phyloP scores from a whole-genome alignment of 2,888 invertebrate genomes.

The Philereme vetulata region DNA sequence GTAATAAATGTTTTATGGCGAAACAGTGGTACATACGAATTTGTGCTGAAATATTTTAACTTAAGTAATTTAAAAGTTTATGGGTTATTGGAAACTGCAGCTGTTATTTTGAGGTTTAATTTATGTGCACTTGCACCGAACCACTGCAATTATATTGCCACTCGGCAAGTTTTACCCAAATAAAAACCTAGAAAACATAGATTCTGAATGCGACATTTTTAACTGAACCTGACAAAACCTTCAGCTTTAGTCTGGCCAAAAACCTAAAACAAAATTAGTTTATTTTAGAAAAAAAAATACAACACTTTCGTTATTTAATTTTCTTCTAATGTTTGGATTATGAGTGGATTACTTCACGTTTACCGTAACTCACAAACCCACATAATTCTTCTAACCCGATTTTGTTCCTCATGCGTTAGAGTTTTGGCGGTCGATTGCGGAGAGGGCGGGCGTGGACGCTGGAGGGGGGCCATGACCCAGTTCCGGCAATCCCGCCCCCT shows the following conservation, averaged over 20 bases:
- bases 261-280: too few relatives aligned
- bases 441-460: constrained; percentile 49
- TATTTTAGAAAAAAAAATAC: too few relatives aligned
- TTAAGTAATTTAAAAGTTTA: not conserved
- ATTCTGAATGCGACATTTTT: too few relatives aligned
- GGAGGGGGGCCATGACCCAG: constrained; percentile 68
- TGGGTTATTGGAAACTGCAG: constrained; percentile 1
- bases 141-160: not conserved
- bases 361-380: constrained; percentile 24
- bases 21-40: constrained; percentile 8
- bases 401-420: constrained; percentile 39
- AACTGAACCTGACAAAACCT: too few relatives aligned
- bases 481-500: constrained; percentile 53
- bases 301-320: not conserved
- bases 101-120: not conserved
- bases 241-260: too few relatives aligned
- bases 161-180: not conserved
- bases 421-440: constrained; percentile 80
- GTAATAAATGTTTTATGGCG: constrained; percentile 31
- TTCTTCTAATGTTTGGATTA: constrained; percentile 10
- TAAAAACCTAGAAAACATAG: too few relatives aligned
- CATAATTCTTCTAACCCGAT: constrained; percentile 30
- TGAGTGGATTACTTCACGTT: not conserved
- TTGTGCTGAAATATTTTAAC: not conserved
- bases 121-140: not conserved